Evolutionary conservation across 2,888 invertebrate species (phyloP).

Genomic region (Empis stercorea): DNA sequence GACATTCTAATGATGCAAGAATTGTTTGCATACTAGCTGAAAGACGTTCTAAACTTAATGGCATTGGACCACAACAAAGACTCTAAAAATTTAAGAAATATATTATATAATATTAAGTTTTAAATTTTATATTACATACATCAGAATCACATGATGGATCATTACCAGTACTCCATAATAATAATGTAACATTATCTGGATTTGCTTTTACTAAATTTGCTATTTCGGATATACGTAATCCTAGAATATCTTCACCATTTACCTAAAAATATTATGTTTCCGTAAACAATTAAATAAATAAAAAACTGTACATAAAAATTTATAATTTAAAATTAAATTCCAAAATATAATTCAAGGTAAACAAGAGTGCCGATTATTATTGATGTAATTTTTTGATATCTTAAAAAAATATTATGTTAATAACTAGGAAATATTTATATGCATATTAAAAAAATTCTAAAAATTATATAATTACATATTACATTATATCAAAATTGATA

Average conservation of each 20-base stretch:
- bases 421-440: too few species aligned
- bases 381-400: too few species aligned
- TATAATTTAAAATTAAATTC: too few species aligned
- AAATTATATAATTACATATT: too few species aligned
- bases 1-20: slow-evolving; percentile 46
- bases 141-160: slow-evolving; percentile 38
- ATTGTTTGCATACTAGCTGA: slow-evolving; percentile 40
- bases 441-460: too few species aligned
- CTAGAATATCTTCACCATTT: slow-evolving; percentile 41
- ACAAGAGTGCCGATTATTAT: too few species aligned
- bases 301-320: not conserved
- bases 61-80: slow-evolving; percentile 44
- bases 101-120: not conserved
- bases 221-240: slow-evolving; percentile 40
- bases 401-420: too few species aligned
- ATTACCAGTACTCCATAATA: slow-evolving; percentile 40
- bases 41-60: slow-evolving; percentile 40
- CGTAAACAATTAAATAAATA: not conserved
- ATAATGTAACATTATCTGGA: slow-evolving; percentile 34
- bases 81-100: slow-evolving; percentile 18
- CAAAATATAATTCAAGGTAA: too few species aligned
- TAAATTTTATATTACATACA: slow-evolving; percentile 16
- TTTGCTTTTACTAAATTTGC: slow-evolving; percentile 39
- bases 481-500: too few species aligned
- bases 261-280: slow-evolving; percentile 35